Percentiles rank a stretch among this genome's conserved stretches.
Conservation (phyloP, 2,888 invertebrate species). For the Drosophila pseudotakahashii region DNA sequence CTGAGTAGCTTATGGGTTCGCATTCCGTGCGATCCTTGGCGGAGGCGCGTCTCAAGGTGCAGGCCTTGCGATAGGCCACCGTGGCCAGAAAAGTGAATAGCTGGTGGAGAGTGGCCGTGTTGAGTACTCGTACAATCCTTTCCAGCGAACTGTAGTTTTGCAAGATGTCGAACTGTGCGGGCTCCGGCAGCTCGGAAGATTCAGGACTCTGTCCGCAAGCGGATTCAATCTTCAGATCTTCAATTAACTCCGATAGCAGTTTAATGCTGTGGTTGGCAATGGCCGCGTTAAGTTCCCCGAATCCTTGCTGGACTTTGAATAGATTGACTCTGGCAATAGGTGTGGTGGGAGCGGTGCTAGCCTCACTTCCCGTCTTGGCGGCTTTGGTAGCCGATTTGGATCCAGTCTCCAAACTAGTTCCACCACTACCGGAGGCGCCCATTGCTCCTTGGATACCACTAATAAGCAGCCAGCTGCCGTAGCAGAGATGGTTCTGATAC, state of each 20-base stretch:
- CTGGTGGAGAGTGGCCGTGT: constrained; percentile 85
- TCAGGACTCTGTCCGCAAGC: constrained; percentile 60
- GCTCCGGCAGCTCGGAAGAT: constrained; percentile 72
- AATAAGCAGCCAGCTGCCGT: constrained; percentile 94
- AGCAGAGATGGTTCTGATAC: constrained; percentile 94
- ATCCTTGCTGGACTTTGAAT: constrained; percentile 92
- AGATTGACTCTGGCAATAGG: constrained; percentile 88
- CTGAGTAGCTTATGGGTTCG: constrained; percentile 93
- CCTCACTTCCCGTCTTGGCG: constrained; percentile 55
- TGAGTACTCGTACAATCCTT: constrained; percentile 85
- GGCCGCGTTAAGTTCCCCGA: constrained; percentile 95
- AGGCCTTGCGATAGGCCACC: constrained; percentile 95
- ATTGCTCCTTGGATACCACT: constrained; percentile 94
- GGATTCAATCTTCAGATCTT: constrained; percentile 84
- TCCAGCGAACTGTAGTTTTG: constrained; percentile 84
- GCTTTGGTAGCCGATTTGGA: constrained; percentile 84
- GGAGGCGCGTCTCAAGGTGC: constrained; percentile 91
- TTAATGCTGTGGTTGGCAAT: constrained; percentile 93
- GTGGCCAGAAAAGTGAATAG: constrained; percentile 95
- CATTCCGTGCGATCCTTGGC: constrained; percentile 91
- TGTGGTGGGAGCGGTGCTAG: constrained; percentile 63
- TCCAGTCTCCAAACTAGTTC: constrained; percentile 84
- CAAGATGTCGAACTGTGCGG: constrained; percentile 84
- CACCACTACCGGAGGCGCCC: constrained; percentile 87
- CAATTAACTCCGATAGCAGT: constrained; percentile 85